Percentiles rank a stretch among this genome's conserved stretches.
phyloP scores from a whole-genome alignment of 92 coral and sea anemone genomes.

The Epizoanthus illoricatus region DNA sequence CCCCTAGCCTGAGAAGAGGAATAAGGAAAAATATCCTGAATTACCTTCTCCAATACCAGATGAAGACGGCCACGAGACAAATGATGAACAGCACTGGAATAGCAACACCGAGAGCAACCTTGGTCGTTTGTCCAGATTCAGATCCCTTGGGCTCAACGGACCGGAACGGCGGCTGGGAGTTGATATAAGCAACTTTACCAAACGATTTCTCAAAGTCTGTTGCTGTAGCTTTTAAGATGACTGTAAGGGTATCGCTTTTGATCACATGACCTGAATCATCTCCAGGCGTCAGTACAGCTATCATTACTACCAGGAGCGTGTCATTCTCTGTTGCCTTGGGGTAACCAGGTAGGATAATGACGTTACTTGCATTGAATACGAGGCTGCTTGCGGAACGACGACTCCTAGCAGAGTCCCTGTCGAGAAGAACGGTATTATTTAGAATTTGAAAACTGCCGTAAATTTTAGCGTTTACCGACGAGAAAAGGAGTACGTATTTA shows the following conservation, averaged over 20 bases:
- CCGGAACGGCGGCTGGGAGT: background rate
- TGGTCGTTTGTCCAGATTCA: background rate
- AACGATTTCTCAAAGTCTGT: background rate
- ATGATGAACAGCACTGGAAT: background rate
- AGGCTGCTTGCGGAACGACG: background rate
- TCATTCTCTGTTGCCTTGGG: background rate
- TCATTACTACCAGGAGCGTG: slow-evolving; percentile 3
- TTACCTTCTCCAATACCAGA: slow-evolving; percentile 23
- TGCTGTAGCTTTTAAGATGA: background rate
- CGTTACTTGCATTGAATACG: background rate
- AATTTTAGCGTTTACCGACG: too few species aligned
- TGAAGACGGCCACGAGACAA: background rate
- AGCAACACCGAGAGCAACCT: slow-evolving; percentile 7
- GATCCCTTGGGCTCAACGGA: background rate
- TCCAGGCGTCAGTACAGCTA: background rate
- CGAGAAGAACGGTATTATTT: background rate
- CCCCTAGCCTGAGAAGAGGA: background rate
- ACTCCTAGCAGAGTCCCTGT: background rate
- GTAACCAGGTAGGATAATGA: slow-evolving; percentile 1
- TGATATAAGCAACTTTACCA: background rate
- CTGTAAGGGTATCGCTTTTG: background rate
- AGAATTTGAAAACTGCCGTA: too few species aligned
- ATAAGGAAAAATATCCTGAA: background rate
- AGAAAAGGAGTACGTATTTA: too few species aligned
- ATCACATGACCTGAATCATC: background rate